phyloP scores from a whole-genome alignment of 2,113 vertebrate genomes.

The Narcine bancroftii region DNA sequence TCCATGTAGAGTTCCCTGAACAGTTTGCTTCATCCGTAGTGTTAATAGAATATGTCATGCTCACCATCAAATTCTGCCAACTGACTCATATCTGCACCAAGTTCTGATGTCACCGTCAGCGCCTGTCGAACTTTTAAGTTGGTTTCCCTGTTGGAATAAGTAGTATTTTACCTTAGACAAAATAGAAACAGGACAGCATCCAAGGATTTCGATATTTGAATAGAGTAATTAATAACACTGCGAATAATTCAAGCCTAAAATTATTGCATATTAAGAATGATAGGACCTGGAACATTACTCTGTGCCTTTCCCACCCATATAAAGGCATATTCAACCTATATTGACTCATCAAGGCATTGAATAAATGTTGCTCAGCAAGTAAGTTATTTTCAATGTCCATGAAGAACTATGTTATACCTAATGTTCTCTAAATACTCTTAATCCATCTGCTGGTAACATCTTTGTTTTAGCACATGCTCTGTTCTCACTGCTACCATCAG shows the following conservation, averaged over 20 bases:
- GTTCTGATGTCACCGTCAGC: slow-evolving; percentile 59
- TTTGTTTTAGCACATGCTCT: not conserved
- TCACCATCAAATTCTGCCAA: slow-evolving; percentile 67
- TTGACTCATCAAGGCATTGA: not conserved
- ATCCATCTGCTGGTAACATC: not conserved
- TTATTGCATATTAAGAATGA: not conserved
- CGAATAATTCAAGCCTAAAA: not conserved
- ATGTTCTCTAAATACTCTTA: not conserved
- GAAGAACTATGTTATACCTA: not conserved
- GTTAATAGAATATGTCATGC: slow-evolving; percentile 38
- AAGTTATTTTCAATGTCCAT: not conserved
- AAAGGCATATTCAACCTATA: not conserved
- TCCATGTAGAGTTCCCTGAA: not conserved
- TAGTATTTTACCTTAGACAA: not conserved
- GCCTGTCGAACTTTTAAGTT: slow-evolving; percentile 67
- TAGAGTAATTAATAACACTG: not conserved
- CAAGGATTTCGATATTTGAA: not conserved
- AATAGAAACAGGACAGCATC: too few species aligned
- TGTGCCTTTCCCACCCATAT: too few species aligned
- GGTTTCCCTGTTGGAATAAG: slow-evolving; percentile 53
- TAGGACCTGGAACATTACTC: not conserved
- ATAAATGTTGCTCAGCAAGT: not conserved
- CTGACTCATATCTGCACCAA: slow-evolving; percentile 55
- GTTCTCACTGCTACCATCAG: too few species aligned
- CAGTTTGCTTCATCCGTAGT: not conserved